These are phyloP conservation scores for Jaculus jaculus DNA, from an alignment of 2,113 vertebrate species.

Conservation along the genomic window DNA sequence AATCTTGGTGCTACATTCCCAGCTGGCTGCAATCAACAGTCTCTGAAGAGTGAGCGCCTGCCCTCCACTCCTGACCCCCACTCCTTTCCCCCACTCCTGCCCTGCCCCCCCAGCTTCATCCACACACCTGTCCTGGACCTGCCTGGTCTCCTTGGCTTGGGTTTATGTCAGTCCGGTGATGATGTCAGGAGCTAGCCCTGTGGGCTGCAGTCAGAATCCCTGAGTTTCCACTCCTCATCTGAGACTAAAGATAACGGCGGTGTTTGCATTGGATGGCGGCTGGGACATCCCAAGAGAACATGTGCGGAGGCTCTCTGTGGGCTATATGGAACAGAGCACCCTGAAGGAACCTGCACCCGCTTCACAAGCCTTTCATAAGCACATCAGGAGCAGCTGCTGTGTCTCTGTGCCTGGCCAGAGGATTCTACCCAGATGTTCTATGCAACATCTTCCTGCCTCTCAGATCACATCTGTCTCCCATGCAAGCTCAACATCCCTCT, in stretches of 20 bases:
- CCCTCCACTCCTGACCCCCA: not conserved
- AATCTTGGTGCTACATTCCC: conserved; percentile 7
- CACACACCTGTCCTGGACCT: fast-evolving
- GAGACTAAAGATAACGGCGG: not conserved
- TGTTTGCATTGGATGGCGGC: not conserved
- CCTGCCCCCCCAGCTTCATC: not conserved
- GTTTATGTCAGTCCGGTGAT: not conserved
- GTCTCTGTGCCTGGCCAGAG: not conserved
- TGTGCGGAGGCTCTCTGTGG: not conserved
- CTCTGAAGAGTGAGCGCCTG: fast-evolving
- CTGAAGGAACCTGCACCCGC: no score
- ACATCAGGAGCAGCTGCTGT: not conserved
- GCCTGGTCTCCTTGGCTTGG: not conserved
- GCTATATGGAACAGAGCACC: not conserved
- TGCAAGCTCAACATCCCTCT: fast-evolving
- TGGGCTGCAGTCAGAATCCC: not conserved
- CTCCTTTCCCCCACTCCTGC: not conserved
- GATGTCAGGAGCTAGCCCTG: not conserved
- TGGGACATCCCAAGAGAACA: not conserved
- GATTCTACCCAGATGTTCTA: not conserved
- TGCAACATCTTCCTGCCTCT: not conserved
- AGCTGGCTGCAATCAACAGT: not conserved
- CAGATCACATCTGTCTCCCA: not conserved
- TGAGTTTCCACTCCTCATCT: not conserved
- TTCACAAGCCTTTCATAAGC: not conserved